Base-by-base conservation (phyloP, 2,113 vertebrate genomes). In the Gadus chalcogrammus region DNA sequence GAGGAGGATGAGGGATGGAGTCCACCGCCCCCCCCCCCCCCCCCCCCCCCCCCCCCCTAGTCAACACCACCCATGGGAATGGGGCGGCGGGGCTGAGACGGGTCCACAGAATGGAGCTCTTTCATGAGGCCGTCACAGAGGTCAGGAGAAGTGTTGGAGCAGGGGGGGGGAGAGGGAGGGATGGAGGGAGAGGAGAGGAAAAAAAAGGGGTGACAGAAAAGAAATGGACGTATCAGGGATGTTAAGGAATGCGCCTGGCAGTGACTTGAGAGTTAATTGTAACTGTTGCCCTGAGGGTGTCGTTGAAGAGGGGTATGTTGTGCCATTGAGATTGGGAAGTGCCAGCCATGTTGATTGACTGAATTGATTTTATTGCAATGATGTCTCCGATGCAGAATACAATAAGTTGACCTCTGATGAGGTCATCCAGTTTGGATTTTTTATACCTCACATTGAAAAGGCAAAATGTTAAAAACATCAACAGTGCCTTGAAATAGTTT, bases 1-100 rank as follows among this genome's bases (percentile, higher is more conserved):
- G 42, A 48, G 84, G 76, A 67, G 85, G 83, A 83, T 88, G 87
- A 91, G 80, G 84, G 87, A 90, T 87, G 61, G 88, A 82, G 74
- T 77, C 42, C 8, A 12, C 11, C 12, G 9, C 11, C 4, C 42
- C 42, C 42, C 42, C 42, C 42, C 42, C 42, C 42, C n/a, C n/a
- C n/a, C n/a, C n/a, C n/a, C 42, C 42, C 42, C 42, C 42, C 9
- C 42, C 12, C 8, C 42, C 8, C 68, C 42, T 16, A 71, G 77
- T 70, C 71, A 83, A 87, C 85, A 84, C 80, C 82, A 31, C 67
- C 79, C 80, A 82, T 86, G 79, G 78, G 82, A 82, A 85, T 85
- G 83, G 42, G 42, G 20, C 66, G 78, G 73, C 55, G 72, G 42
- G 65, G 73, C 72, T 22, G 67, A 65, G 75, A 75, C 65, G 76